Conservation (phyloP, 2,797 vertebrate species). For the Poeciliopsis turneri region DNA sequence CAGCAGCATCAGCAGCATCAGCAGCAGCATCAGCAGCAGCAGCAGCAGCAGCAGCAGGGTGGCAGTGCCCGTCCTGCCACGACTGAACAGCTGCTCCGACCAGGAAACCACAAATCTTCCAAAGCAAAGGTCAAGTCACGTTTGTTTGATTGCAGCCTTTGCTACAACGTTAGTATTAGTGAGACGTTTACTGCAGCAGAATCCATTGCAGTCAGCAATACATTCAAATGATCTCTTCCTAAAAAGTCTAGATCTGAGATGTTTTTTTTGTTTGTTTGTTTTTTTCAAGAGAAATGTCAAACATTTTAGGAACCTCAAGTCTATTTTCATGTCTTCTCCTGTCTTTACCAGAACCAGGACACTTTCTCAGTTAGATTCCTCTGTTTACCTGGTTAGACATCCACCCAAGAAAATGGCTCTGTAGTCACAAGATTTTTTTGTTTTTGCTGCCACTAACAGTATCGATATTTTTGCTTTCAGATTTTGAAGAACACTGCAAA, state of each 20-base stretch:
- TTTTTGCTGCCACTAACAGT: neutral
- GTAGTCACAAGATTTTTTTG: neutral
- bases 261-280: no score
- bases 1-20: neutral
- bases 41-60: constrained; percentile 47
- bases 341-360: neutral
- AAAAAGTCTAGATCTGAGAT: neutral
- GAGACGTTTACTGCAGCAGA: neutral
- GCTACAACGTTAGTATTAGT: neutral
- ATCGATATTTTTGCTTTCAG: neutral
- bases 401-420: neutral
- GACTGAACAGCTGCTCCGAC: constrained; percentile 52
- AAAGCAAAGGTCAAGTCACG: constrained; percentile 51
- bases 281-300: neutral
- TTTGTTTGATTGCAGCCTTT: neutral
- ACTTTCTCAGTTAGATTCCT: no score
- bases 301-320: neutral
- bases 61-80: constrained; percentile 49
- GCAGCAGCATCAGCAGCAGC: neutral
- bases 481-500: neutral
- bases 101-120: constrained; percentile 27
- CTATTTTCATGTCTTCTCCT: no score
- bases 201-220: neutral
- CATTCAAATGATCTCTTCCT: neutral
- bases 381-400: neutral